Evolutionary conservation across 2,888 invertebrate species (phyloP), one percentile per base, ranked within the genome.

Genomic region (Drosophila lutescens): DNA sequence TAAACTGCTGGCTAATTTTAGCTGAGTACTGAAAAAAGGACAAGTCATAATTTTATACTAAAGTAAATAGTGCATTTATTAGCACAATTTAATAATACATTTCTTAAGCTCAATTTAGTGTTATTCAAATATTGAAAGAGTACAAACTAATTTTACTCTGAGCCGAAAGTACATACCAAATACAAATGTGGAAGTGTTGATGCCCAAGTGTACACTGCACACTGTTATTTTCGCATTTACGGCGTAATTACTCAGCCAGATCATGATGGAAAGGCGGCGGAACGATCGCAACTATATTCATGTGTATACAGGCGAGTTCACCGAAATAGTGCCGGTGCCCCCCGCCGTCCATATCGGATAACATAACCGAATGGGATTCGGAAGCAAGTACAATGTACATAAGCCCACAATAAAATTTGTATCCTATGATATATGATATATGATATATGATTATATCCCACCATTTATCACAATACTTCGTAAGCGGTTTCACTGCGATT

Each of bases 161-260:
- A n/a, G 26, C 40, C 40, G 54, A 17, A 7, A 55, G 51, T 23
- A 43, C 41, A 23, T 50, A 57, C 8, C 55, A 9, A 41, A 23
- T 56, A 12, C 20, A 12, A 23, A 56, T n/a, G 20, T 59, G 57
- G 12, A 23, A 32, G 57, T 57, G 59, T 34, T 56, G 59, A 41
- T 46, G 43, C 44, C 61, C 36, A 20, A 20, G 17, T 38, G 44
- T 38, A 57, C 36, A 30, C 44, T 44, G 61, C 59, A 61, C 40
- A 44, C 50, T 40, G 65, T 38, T 44, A 53, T 67, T 63, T 62
- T 63, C 46, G 63, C 62, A 63, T 68, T 66, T 66, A 41, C 66
- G 68, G 54, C 66, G 66, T 54, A 66, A 66, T 66, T 66, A 67
- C 68, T 68, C 71, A 44, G 41, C 38, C 46, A 26, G 46, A 47